Percentiles rank a stretch among this genome's conserved stretches.
Evolutionary conservation across 2,797 vertebrate genomes (phyloP).

Genomic region (Mormyrus hasselquistii): DNA sequence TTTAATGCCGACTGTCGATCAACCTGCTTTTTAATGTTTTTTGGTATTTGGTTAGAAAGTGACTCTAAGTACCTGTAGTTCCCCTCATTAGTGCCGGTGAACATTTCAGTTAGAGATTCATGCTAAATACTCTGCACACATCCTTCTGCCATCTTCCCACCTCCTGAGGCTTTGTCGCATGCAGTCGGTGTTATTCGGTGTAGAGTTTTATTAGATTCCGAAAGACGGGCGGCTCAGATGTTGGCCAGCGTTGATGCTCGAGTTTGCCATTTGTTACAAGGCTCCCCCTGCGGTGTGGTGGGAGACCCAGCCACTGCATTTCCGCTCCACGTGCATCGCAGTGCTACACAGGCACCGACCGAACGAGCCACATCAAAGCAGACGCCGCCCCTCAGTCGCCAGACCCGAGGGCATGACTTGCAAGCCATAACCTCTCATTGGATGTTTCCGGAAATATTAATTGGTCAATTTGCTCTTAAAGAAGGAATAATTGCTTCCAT

Average conservation of each 20-base stretch:
- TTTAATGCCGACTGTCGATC: background rate
- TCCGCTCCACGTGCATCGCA: conserved; percentile 23
- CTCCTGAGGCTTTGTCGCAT: background rate
- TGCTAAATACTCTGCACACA: background rate
- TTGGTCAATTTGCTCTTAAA: conserved; percentile 30
- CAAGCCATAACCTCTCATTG: conserved; percentile 19
- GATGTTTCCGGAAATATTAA: conserved; percentile 19
- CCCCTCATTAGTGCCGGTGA: background rate
- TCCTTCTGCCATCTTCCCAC: background rate
- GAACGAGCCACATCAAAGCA: conserved; percentile 44
- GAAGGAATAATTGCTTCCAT: conserved; percentile 12
- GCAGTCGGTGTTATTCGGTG: background rate
- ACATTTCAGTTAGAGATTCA: background rate
- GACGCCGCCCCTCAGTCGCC: background rate
- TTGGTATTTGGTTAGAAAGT: background rate
- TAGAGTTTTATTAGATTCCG: background rate
- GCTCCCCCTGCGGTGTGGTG: conserved; percentile 26
- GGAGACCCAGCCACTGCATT: conserved; percentile 32
- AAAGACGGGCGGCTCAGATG: background rate
- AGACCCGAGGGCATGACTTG: conserved; percentile 3
- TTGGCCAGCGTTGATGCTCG: background rate
- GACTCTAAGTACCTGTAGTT: background rate
- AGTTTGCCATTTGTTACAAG: conserved; percentile 4
- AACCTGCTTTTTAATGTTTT: background rate
- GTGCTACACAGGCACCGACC: conserved; percentile 31